These are phyloP conservation scores for Archocentrus centrarchus DNA, from an alignment of 2,113 vertebrate genomes.

Conservation along the genomic window DNA sequence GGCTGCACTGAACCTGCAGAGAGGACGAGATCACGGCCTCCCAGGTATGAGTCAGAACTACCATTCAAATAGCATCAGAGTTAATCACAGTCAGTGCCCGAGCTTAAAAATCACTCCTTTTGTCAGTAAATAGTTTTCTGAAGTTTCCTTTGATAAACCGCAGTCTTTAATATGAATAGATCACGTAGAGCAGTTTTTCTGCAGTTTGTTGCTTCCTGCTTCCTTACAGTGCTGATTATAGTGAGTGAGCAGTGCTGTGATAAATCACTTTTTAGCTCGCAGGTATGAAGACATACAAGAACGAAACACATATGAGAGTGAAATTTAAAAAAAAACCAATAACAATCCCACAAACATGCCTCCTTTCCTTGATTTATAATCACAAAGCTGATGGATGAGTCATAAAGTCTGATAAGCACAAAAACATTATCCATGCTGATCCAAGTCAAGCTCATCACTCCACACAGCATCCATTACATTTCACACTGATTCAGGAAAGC, in stretches of 20 bases:
- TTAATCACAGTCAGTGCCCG: background rate
- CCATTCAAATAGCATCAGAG: background rate
- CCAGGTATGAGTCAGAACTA: conserved; percentile 81
- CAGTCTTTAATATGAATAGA: background rate
- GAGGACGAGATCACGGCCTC: conserved; percentile 93
- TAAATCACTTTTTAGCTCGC: background rate
- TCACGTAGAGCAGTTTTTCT: background rate
- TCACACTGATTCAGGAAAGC: background rate
- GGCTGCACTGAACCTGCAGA: conserved; percentile 92
- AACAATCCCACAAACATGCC: background rate
- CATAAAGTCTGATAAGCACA: background rate
- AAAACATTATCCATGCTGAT: background rate
- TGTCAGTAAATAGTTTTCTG: background rate
- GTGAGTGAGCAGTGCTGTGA: background rate
- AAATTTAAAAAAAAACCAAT: background rate
- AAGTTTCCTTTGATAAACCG: background rate
- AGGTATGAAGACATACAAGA: background rate
- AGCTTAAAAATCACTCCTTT: background rate
- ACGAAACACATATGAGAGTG: accelerated
- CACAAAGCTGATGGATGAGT: background rate
- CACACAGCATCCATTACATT: background rate
- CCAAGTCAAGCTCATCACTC: background rate
- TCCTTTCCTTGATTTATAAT: background rate
- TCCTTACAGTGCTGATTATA: background rate
- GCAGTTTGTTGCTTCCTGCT: background rate